Evolutionary conservation across 2,888 invertebrate genomes (phyloP), one percentile per base, ranked within the genome.

Genomic region (Cyclophora albipunctata): DNA sequence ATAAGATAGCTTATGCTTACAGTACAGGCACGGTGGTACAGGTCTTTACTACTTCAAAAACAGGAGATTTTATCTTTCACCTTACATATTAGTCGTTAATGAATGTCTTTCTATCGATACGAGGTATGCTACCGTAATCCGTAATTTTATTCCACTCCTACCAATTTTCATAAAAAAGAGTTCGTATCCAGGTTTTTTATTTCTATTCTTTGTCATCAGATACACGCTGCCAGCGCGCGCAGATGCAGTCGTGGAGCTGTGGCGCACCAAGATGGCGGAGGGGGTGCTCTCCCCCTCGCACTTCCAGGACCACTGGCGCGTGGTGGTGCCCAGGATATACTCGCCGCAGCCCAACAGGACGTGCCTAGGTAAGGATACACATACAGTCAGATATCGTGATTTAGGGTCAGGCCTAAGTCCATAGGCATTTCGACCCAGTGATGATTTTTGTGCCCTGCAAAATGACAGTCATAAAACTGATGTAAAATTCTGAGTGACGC

Each of bases 281-380:
- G 90, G 91, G 37, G 79, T 88, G 34, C 79, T 93, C n/a, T 82
- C 91, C 0, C 84, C 89, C 5, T 76, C 90, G 3, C 90, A 93
- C 71, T 93, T 94, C 66, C 91, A 91, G 64, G 92, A 93, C 57
- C 91, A 93, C 66, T 95, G 94, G 94, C 83, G 92, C 47, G 84
- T 91, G 46, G 93, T 92, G 73, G 95, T 95, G 45, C 94, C 95
- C 33, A 90, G 91, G 74, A 91, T 94, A 63, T 94, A 93, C 73
- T 92, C 91, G 66, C 93, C 93, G n/a, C 90, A 92, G 64, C 86
- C 91, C 7, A 92, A 93, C 69, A 91, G 92, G 64, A 92, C 91
- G 52, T 93, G 93, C 69, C 72, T 94, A 42, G 92, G 89, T 89
- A 48, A 73, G 48, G 20, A 47, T 41, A 7, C 7, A 40, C 3